Conservation (phyloP, 2,888 invertebrate species). For the Melipona bicolor region DNA sequence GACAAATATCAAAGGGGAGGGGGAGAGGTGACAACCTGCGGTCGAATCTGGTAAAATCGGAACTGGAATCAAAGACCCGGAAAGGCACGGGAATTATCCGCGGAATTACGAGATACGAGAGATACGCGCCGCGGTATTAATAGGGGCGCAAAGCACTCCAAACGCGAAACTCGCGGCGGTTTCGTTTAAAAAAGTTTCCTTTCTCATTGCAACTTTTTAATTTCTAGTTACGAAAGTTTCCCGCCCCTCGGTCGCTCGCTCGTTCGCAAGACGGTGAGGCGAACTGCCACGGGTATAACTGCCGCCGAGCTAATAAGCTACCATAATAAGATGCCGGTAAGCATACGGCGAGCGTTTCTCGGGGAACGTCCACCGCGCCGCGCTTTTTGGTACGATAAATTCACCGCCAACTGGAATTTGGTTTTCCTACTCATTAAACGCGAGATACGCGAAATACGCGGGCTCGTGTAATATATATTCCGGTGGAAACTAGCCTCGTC, state of each 20-base stretch:
- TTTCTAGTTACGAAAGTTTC: neutral
- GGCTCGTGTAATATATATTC: neutral
- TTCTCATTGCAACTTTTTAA: constrained; percentile 7
- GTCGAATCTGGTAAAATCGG: neutral
- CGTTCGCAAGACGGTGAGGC: neutral
- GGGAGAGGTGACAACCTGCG: neutral
- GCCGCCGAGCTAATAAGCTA: neutral
- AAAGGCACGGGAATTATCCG: neutral
- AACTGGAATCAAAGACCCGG: neutral
- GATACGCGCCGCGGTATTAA: neutral
- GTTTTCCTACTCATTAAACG: constrained; percentile 10
- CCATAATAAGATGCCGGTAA: neutral
- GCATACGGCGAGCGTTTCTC: neutral
- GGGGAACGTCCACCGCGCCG: no score
- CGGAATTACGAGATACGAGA: neutral
- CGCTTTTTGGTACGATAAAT: neutral
- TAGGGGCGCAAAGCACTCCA: neutral
- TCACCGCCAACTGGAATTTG: constrained; percentile 3
- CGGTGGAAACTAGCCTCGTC: neutral
- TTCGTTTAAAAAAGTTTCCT: constrained; percentile 5
- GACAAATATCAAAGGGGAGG: neutral
- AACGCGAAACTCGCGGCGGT: neutral
- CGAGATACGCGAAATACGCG: neutral
- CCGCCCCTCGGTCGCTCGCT: no score
- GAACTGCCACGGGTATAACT: neutral